These are phyloP conservation scores for Cataglyphis albicans DNA, from an alignment of 2,888 invertebrate genomes.

Conservation along the genomic window DNA sequence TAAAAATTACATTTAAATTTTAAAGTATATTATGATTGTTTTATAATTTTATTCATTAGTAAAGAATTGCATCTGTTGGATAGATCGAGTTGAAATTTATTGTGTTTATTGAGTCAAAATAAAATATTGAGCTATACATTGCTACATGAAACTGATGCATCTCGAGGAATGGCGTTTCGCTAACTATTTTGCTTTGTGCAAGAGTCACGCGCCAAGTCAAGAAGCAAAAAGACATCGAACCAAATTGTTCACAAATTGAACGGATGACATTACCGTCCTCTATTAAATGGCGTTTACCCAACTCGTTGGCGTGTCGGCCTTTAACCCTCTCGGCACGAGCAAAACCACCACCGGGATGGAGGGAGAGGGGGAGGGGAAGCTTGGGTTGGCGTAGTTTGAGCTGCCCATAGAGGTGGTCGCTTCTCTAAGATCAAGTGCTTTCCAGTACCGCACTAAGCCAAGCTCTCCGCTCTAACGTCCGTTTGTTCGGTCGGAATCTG, in stretches of 20 bases:
- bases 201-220: constrained; percentile 23
- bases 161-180: constrained; percentile 2
- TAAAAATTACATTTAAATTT: background rate
- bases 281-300: constrained; percentile 83
- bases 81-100: background rate
- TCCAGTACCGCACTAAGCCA: constrained; percentile 77
- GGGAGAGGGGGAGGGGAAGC: constrained; percentile 55
- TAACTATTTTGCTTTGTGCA: constrained; percentile 48
- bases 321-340: constrained; percentile 79
- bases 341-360: constrained; percentile 80
- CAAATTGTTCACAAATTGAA: constrained; percentile 57
- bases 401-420: constrained; percentile 80
- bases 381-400: constrained; percentile 81
- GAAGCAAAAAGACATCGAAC: constrained; percentile 60
- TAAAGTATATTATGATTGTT: background rate
- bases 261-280: constrained; percentile 75
- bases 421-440: constrained; percentile 84
- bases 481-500: constrained; percentile 76
- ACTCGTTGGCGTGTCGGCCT: constrained; percentile 81
- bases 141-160: constrained; percentile 17
- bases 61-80: background rate
- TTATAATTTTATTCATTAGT: background rate
- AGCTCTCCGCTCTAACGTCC: constrained; percentile 69
- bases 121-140: constrained; percentile 9
- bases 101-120: background rate